Conservation (phyloP, 2,113 vertebrate species). For the Sialia sialis region DNA sequence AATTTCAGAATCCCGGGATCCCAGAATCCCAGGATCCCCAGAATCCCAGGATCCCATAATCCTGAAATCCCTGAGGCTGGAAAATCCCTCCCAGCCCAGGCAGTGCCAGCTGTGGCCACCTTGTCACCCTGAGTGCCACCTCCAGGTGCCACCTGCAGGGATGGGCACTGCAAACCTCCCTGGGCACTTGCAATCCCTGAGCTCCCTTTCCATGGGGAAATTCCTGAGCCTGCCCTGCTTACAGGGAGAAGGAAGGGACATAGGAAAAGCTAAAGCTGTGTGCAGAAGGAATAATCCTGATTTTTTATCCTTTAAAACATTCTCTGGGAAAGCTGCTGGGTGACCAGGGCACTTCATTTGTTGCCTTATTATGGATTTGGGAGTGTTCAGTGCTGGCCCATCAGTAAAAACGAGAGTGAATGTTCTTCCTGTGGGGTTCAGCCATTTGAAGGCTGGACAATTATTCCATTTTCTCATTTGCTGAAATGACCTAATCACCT, state of each 20-base stretch:
- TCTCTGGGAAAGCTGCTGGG: neutral
- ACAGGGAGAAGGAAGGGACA: neutral
- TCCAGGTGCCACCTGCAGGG: neutral
- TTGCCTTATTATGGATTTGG: neutral
- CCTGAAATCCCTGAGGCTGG: neutral
- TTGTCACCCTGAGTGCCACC: neutral
- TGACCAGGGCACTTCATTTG: neutral
- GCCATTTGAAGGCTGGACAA: neutral
- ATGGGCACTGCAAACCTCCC: neutral
- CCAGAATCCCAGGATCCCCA: neutral
- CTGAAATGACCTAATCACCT: constrained; percentile 39
- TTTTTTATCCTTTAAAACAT: neutral
- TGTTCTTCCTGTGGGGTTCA: neutral
- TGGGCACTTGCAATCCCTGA: neutral
- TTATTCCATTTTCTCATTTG: neutral
- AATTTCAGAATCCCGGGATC: neutral
- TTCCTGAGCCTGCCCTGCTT: neutral
- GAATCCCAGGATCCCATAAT: neutral
- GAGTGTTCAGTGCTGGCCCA: neutral
- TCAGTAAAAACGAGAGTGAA: neutral
- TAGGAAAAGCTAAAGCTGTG: neutral
- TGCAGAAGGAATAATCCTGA: neutral
- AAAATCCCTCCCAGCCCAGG: neutral
- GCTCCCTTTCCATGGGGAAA: neutral
- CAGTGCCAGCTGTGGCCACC: neutral